Percentiles rank a stretch among this genome's conserved stretches.
These are phyloP conservation scores for Atherinosoma microstoma DNA, from an alignment of 2,797 vertebrate genomes.

Conservation along the genomic window DNA sequence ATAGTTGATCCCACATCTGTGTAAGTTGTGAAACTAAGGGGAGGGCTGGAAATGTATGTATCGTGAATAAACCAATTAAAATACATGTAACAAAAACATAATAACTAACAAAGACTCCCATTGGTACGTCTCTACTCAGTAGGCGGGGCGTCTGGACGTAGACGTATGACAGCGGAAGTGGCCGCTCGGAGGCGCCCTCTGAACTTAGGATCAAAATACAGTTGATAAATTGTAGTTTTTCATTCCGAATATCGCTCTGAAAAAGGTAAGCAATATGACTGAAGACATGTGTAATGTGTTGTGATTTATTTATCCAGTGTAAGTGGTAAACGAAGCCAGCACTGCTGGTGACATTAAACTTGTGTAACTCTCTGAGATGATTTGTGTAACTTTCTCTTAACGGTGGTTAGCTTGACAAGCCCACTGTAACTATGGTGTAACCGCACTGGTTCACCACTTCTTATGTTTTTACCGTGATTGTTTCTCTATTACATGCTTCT, in stretches of 20 bases:
- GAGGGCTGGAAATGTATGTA: background rate
- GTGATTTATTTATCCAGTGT: background rate
- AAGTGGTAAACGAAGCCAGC: background rate
- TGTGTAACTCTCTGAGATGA: conserved; percentile 19
- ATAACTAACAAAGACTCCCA: conserved; percentile 7
- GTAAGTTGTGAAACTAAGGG: background rate
- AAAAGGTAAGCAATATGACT: conserved; percentile 25
- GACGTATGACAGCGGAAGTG: conserved; percentile 20
- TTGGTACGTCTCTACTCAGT: conserved; percentile 37
- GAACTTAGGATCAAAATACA: background rate
- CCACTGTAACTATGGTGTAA: background rate
- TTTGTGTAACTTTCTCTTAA: conserved; percentile 28
- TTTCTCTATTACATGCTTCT: background rate
- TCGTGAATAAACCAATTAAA: conserved; percentile 15
- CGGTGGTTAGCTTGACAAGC: conserved; percentile 15
- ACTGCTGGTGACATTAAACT: background rate
- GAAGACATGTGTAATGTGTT: background rate
- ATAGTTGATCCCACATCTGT: background rate
- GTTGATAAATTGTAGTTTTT: background rate
- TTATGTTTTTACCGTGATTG: background rate
- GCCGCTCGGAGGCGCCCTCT: background rate
- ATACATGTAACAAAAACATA: background rate
- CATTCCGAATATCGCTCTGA: background rate
- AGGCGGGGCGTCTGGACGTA: conserved; percentile 51
- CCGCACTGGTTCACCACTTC: background rate